A percentile compares a stretch with the other conserved stretches of the same genome.
Evolutionary conservation across 92 coral and sea anemone species (phyloP).

Genomic region (Epizoanthus stellaris): DNA sequence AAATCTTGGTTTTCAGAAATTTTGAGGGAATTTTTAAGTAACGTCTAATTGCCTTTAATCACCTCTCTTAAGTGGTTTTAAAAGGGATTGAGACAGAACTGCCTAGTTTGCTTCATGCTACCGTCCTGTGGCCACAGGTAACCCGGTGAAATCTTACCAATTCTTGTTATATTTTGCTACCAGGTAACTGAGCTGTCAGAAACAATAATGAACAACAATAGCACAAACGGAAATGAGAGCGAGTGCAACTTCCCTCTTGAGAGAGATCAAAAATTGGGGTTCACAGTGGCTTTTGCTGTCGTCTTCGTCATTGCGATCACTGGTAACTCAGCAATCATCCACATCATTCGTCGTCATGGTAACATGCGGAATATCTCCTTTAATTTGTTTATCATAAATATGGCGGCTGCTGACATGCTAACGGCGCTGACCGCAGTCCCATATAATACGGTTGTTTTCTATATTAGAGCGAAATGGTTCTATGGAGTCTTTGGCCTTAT

Average conservation of each 20-base stretch:
- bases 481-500: slow-evolving; percentile 12
- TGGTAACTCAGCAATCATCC: slow-evolving; percentile 16
- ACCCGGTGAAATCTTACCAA: no score
- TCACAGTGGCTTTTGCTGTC: slow-evolving; percentile 11
- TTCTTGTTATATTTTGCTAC: neutral
- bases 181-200: neutral
- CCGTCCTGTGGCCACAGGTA: no score
- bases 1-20: no score
- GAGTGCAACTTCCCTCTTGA: neutral
- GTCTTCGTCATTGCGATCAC: slow-evolving; percentile 15
- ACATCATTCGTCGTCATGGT: slow-evolving; percentile 35
- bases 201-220: neutral
- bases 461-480: slow-evolving; percentile 14
- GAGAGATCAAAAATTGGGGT: neutral
- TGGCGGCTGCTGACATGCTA: slow-evolving; percentile 27
- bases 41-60: no score
- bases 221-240: neutral
- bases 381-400: slow-evolving; percentile 31
- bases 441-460: neutral
- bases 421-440: slow-evolving; percentile 18
- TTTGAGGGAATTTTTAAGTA: no score
- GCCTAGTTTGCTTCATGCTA: no score
- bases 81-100: no score
- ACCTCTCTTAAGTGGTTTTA: no score
- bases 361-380: slow-evolving; percentile 31